Conservation (phyloP, 2,888 invertebrate species). For the Phortica okadai region DNA sequence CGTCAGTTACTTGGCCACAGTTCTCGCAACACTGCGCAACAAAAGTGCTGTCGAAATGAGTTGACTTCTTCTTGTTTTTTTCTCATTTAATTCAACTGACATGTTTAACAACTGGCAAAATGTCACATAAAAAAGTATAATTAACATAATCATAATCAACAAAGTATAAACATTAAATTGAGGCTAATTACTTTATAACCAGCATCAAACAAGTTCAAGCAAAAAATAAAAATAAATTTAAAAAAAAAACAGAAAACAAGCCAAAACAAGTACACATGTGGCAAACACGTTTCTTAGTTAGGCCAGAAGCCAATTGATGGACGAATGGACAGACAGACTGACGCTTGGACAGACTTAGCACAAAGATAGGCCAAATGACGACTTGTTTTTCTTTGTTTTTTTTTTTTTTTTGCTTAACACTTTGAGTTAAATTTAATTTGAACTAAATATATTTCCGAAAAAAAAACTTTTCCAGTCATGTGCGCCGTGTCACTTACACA, state of each 20-base stretch:
- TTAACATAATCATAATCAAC: constrained; percentile 71
- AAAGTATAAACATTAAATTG: constrained; percentile 70
- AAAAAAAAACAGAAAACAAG: constrained; percentile 39
- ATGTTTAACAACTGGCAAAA: constrained; percentile 47
- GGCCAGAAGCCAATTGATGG: constrained; percentile 42
- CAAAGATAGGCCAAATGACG: not conserved
- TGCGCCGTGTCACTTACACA: too few species aligned
- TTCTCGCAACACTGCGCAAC: not conserved
- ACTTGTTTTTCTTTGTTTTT: not conserved
- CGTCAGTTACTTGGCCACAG: too few species aligned
- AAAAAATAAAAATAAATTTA: not conserved
- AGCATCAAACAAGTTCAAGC: constrained; percentile 43
- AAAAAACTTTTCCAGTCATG: constrained; percentile 3
- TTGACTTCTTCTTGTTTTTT: not conserved
- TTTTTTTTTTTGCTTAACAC: not conserved
- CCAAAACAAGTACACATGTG: constrained; percentile 61
- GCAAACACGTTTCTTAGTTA: constrained; percentile 64
- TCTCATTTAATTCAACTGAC: not conserved
- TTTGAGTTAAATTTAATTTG: constrained; percentile 11
- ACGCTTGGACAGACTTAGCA: not conserved
- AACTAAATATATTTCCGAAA: not conserved
- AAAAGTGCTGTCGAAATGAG: not conserved
- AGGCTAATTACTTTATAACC: constrained; percentile 70
- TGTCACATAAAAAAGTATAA: constrained; percentile 68
- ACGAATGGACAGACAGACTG: not conserved